Percentiles rank a stretch among this genome's conserved stretches.
These are phyloP conservation scores for Mesoclemmys tuberculata DNA, from an alignment of 2,113 vertebrate species.

Conservation along the genomic window DNA sequence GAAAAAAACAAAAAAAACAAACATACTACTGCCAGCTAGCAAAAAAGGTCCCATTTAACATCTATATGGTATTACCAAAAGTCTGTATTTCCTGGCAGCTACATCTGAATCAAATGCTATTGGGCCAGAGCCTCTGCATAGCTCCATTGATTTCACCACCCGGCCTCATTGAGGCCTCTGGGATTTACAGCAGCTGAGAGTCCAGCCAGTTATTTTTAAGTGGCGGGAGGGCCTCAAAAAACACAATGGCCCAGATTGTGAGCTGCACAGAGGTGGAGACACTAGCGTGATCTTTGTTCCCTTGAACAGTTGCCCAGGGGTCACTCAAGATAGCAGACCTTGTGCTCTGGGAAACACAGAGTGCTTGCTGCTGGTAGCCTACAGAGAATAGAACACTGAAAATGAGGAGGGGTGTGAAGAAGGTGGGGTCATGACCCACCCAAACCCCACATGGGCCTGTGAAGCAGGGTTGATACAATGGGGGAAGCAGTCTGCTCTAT, in stretches of 20 bases:
- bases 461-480: not conserved
- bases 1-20: too few species aligned
- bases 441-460: not conserved
- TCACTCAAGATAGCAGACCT: not conserved
- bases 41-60: not conserved
- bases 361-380: not conserved
- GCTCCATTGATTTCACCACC: rapidly evolving
- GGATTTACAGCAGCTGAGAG: not conserved
- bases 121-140: not conserved
- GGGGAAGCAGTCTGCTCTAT: not conserved
- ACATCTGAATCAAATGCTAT: not conserved
- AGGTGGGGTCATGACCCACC: not conserved
- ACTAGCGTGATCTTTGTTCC: not conserved
- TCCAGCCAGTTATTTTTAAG: not conserved
- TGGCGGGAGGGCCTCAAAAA: not conserved
- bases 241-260: not conserved
- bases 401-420: not conserved
- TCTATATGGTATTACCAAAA: not conserved
- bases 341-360: not conserved
- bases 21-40: not conserved
- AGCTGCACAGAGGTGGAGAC: not conserved
- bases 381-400: not conserved
- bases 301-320: not conserved
- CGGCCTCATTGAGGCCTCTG: not conserved
- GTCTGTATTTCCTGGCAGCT: not conserved